Conservation (phyloP, 2,797 vertebrate species). For the Choloepus didactylus region DNA sequence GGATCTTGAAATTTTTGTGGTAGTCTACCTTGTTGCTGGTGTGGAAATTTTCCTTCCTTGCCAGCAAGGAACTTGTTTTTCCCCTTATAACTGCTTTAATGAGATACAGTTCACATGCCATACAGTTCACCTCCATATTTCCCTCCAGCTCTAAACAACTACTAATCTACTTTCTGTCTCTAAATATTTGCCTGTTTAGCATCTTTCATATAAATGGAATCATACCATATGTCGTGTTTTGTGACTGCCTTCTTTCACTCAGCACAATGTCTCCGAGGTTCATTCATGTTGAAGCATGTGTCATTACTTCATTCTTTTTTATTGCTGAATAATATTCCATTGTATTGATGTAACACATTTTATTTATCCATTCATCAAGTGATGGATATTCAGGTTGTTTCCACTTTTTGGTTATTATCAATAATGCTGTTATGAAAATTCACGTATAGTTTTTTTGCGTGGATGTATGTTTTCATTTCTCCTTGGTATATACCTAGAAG, state of each 20-base stretch:
- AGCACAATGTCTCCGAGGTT: not conserved
- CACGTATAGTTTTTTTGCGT: not conserved
- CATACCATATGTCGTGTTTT: not conserved
- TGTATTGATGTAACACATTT: not conserved
- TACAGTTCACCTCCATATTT: not conserved
- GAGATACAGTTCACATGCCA: not conserved
- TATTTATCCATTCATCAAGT: not conserved
- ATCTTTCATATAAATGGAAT: not conserved
- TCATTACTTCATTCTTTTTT: not conserved
- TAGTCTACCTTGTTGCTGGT: not conserved
- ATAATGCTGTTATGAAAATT: not conserved
- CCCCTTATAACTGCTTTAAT: not conserved
- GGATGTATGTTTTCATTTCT: not conserved
- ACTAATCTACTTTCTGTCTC: not conserved
- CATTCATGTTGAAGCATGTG: not conserved
- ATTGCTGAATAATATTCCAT: not conserved
- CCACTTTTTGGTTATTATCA: not conserved
- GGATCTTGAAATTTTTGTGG: not conserved
- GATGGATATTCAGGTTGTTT: not conserved
- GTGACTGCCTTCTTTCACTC: not conserved
- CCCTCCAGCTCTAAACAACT: not conserved
- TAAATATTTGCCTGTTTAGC: not conserved
- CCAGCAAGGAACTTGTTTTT: not conserved
- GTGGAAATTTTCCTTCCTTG: not conserved
- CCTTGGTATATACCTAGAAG: not conserved